phyloP scores from a whole-genome alignment of 2,113 vertebrate genomes.

The Columbina picui region DNA sequence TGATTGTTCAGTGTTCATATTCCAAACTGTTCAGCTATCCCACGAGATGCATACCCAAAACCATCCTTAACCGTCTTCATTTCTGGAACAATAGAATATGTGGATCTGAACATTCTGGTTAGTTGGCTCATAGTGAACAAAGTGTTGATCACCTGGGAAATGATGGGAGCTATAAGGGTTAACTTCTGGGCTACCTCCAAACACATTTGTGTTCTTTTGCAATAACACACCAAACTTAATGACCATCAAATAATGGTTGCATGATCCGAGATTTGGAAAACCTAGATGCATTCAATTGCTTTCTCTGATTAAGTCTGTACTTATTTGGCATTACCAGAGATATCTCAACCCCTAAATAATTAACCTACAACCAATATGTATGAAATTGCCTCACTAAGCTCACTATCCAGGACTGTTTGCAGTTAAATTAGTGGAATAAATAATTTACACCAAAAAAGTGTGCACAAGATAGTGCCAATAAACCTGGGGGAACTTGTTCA shows the following conservation, averaged over 20 bases:
- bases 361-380: slow-evolving; percentile 73
- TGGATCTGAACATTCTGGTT: neutral
- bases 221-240: slow-evolving; percentile 13
- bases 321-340: slow-evolving; percentile 72
- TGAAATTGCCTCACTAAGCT: slow-evolving; percentile 76
- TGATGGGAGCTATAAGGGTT: neutral
- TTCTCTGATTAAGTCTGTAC: slow-evolving; percentile 62
- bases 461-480: slow-evolving; percentile 68
- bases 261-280: slow-evolving; percentile 42
- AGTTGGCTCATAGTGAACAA: neutral
- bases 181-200: slow-evolving; percentile 14
- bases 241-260: slow-evolving; percentile 20
- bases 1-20: neutral
- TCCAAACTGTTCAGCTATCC: neutral
- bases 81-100: neutral
- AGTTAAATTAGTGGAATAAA: slow-evolving; percentile 80
- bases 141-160: neutral
- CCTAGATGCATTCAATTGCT: slow-evolving; percentile 13
- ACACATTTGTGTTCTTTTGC: neutral
- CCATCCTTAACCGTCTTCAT: neutral
- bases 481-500: slow-evolving; percentile 68
- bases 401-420: slow-evolving; percentile 68
- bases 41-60: neutral
- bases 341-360: slow-evolving; percentile 80
- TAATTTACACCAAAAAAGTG: slow-evolving; percentile 79